Evolutionary conservation across 2,888 invertebrate genomes (phyloP).

Genomic region (Portevinia maculata): DNA sequence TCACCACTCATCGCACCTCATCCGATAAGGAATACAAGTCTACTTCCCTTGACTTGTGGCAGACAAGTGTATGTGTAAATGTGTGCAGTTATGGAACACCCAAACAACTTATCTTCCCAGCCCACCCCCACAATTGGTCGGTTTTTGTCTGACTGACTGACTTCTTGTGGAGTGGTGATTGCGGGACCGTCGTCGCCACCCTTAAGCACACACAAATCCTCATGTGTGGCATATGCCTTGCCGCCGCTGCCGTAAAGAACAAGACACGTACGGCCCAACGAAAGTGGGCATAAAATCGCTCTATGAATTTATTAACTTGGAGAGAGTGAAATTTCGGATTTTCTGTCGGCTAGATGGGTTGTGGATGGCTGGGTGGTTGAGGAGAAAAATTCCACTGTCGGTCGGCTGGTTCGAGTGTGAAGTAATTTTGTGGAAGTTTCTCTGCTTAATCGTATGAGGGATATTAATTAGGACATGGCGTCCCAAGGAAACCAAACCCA

Average conservation of each 20-base stretch:
- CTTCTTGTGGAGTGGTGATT: constrained; percentile 59
- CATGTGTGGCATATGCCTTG: constrained; percentile 26
- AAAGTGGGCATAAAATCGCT: constrained; percentile 74
- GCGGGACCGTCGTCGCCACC: constrained; percentile 44
- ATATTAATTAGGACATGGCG: constrained; percentile 70
- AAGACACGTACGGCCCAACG: constrained; percentile 67
- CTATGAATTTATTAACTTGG: constrained; percentile 73
- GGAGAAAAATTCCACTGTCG: constrained; percentile 61
- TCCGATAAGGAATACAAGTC: constrained; percentile 51
- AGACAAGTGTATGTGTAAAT: neutral
- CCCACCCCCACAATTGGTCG: constrained; percentile 40
- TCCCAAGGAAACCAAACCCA: constrained; percentile 70
- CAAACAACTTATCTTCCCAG: constrained; percentile 68
- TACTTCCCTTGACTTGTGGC: constrained; percentile 25
- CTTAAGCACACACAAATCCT: constrained; percentile 28
- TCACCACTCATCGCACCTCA: constrained; percentile 19
- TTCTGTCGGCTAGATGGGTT: constrained; percentile 29
- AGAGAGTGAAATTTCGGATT: constrained; percentile 70
- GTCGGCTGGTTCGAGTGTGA: constrained; percentile 48
- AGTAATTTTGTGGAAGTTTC: constrained; percentile 57
- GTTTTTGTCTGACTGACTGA: constrained; percentile 67
- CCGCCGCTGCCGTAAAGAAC: constrained; percentile 30
- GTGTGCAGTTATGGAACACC: constrained; percentile 44
- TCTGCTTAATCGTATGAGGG: constrained; percentile 66
- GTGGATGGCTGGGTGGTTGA: constrained; percentile 13